phyloP scores from a whole-genome alignment of 2,797 vertebrate species.

The Cossypha polioptera region DNA sequence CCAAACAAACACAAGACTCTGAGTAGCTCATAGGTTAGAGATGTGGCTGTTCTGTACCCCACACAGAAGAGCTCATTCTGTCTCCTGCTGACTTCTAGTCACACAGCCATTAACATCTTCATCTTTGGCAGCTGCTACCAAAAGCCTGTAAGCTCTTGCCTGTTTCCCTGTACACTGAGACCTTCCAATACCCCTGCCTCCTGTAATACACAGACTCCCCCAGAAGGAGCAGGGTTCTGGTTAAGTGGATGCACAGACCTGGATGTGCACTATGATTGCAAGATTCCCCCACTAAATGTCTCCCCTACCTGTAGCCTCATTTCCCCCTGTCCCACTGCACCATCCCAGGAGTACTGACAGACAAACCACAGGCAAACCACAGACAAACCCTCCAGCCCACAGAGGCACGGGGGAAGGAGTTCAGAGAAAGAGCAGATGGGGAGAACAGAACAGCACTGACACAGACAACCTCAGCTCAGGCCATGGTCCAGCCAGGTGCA shows the following conservation, averaged over 20 bases:
- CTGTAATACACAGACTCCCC: background rate
- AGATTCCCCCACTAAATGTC: background rate
- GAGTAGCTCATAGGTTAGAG: background rate
- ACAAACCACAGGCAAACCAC: background rate
- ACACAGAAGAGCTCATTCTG: background rate
- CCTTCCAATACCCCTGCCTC: background rate
- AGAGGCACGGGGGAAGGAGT: background rate
- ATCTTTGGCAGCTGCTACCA: background rate
- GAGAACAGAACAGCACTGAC: background rate
- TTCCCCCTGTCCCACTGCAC: background rate
- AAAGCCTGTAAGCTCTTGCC: background rate
- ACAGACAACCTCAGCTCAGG: background rate
- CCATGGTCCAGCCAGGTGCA: background rate
- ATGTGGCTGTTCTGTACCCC: background rate
- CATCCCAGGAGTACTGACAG: background rate
- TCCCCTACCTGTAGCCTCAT: background rate
- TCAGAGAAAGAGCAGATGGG: background rate
- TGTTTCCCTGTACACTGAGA: background rate
- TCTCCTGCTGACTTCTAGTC: background rate
- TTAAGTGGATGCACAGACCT: background rate
- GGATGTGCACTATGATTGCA: background rate
- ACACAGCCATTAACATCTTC: background rate
- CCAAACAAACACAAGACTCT: background rate
- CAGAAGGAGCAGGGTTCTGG: background rate
- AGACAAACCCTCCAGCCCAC: background rate